Conservation (phyloP, 2,113 vertebrate species). For the Thymallus thymallus region DNA sequence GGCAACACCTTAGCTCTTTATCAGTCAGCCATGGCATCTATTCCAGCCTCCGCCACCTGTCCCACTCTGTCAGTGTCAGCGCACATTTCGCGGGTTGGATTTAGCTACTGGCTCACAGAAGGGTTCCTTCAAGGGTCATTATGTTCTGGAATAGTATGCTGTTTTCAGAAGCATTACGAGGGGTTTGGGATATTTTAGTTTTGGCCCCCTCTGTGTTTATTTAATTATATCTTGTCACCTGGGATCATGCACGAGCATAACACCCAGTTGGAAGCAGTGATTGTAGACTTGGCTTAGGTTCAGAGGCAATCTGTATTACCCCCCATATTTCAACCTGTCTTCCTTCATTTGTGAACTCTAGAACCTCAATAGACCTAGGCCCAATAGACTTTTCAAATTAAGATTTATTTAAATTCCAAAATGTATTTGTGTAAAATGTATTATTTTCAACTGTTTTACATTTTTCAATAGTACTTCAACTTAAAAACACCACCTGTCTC, state of each 20-base stretch:
- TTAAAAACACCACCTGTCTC: no score
- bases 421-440: no score
- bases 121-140: constrained; percentile 65
- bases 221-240: constrained; percentile 50
- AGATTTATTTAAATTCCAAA: no score
- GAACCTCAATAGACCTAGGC: no score
- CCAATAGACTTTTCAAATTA: no score
- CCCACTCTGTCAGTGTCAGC: constrained; percentile 79
- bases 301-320: constrained; percentile 24
- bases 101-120: constrained; percentile 64
- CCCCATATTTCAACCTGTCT: background rate
- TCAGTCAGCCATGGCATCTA: constrained; percentile 74
- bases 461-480: no score
- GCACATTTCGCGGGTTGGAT: constrained; percentile 53
- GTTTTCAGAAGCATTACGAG: constrained; percentile 55
- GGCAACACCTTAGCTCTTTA: constrained; percentile 50
- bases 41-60: constrained; percentile 81
- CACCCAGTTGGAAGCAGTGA: constrained; percentile 42
- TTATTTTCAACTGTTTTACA: no score
- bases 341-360: no score
- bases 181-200: constrained; percentile 31
- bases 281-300: constrained; percentile 37
- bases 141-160: constrained; percentile 46
- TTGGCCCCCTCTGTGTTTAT: constrained; percentile 27
- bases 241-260: constrained; percentile 24